Conservation (phyloP, 2,113 vertebrate genomes). For the Psittacara wagleri region DNA sequence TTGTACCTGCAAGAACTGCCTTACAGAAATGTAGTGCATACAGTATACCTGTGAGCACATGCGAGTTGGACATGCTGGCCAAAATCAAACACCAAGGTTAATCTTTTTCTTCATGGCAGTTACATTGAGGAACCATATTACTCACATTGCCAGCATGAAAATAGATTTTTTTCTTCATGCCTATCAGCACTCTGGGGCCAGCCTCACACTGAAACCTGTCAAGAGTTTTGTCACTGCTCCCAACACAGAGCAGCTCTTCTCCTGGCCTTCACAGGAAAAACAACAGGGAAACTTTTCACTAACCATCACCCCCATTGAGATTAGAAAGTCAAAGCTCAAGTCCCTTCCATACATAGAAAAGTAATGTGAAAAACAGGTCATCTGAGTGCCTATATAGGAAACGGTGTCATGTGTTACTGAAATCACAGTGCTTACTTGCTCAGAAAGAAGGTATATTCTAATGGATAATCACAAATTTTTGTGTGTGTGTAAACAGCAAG, state of each 20-base stretch:
- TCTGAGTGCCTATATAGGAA: not conserved
- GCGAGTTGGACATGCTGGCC: not conserved
- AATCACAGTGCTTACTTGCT: not conserved
- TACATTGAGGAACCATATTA: not conserved
- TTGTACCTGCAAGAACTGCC: not conserved
- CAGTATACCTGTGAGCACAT: constrained; percentile 1
- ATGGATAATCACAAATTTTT: not conserved
- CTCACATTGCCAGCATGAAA: not conserved
- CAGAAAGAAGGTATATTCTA: not conserved
- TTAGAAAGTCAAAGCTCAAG: not conserved
- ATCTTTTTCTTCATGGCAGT: not conserved
- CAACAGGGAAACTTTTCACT: not conserved
- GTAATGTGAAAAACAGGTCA: not conserved
- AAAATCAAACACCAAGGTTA: not conserved
- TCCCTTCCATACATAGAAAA: not conserved
- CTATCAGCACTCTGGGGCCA: not conserved
- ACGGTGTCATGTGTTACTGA: not conserved
- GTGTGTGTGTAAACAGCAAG: not conserved
- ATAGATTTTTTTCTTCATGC: not conserved
- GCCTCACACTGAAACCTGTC: not conserved
- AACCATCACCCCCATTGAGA: not conserved
- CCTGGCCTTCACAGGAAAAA: not conserved
- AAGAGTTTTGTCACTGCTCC: not conserved
- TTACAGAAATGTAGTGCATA: not conserved
- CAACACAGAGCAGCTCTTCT: not conserved